phyloP scores from a whole-genome alignment of 2,888 invertebrate species.

The Polyploca ridens region DNA sequence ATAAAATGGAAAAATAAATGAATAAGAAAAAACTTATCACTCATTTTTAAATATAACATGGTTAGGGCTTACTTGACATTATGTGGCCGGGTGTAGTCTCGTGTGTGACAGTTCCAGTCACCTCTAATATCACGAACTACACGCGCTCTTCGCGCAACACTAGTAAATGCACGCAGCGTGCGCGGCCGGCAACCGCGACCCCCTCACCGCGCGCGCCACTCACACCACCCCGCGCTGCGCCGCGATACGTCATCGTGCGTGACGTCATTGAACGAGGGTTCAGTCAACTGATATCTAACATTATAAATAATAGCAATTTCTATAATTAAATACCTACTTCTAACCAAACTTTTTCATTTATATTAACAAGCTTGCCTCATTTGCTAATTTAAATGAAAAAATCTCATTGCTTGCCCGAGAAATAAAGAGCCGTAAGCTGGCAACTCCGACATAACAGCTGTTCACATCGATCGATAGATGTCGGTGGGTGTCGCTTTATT shows the following conservation, averaged over 20 bases:
- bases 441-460: constrained; percentile 71
- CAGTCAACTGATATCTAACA: neutral
- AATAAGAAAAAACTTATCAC: neutral
- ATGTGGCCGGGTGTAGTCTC: constrained; percentile 75
- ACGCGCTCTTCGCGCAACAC: constrained; percentile 76
- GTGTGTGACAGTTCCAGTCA: constrained; percentile 76
- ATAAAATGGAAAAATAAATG: neutral
- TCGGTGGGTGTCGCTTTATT: constrained; percentile 82
- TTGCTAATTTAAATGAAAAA: constrained; percentile 12
- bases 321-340: neutral
- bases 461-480: constrained; percentile 80
- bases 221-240: constrained; percentile 33
- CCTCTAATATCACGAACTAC: constrained; percentile 73
- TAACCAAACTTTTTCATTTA: neutral
- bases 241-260: constrained; percentile 26
- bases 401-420: neutral
- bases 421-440: constrained; percentile 38
- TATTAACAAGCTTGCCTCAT: neutral
- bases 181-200: constrained; percentile 57
- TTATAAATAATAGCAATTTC: neutral
- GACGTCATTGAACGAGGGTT: constrained; percentile 20
- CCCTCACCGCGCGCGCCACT: constrained; percentile 50
- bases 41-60: constrained; percentile 7
- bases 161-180: constrained; percentile 70
- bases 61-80: constrained; percentile 77